Evolutionary conservation across 2,888 invertebrate species (phyloP).

Genomic region (Arrhopalites spinosus): DNA sequence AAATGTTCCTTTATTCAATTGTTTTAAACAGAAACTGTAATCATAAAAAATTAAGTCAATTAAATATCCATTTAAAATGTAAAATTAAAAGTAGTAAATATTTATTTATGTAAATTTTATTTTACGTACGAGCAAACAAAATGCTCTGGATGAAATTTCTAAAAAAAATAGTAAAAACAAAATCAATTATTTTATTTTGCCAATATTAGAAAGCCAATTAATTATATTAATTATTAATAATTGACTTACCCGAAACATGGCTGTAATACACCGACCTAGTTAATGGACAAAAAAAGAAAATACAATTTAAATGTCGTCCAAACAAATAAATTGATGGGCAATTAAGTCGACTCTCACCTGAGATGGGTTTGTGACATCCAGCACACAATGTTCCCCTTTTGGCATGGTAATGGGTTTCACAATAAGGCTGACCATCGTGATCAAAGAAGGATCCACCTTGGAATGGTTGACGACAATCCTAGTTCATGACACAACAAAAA

Average conservation of each 20-base stretch:
- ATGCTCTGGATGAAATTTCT: slow-evolving; percentile 98
- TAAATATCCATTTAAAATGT: too few species aligned
- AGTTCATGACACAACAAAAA: slow-evolving; percentile 56
- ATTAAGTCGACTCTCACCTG: slow-evolving; percentile 62
- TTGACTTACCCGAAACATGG: slow-evolving; percentile 96
- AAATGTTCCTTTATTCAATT: slow-evolving; percentile 98
- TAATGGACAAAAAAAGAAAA: neutral
- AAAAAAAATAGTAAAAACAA: neutral
- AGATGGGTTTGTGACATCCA: slow-evolving; percentile 96
- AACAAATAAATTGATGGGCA: neutral
- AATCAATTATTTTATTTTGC: too few species aligned
- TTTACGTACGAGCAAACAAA: slow-evolving; percentile 99
- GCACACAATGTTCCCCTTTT: slow-evolving; percentile 96
- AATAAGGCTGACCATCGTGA: slow-evolving; percentile 96
- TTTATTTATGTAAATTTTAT: too few species aligned
- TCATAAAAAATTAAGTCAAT: too few species aligned
- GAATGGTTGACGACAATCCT: slow-evolving; percentile 97
- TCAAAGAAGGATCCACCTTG: slow-evolving; percentile 98
- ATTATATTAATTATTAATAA: neutral
- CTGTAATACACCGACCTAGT: slow-evolving; percentile 90
- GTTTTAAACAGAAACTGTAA: slow-evolving; percentile 97
- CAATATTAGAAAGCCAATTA: too few species aligned
- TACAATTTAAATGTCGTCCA: neutral
- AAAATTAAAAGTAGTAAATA: too few species aligned
- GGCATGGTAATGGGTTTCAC: slow-evolving; percentile 98